A percentile compares a stretch with the other conserved stretches of the same genome.
phyloP scores from a whole-genome alignment of 2,113 vertebrate species.

The Embiotoca jacksoni region DNA sequence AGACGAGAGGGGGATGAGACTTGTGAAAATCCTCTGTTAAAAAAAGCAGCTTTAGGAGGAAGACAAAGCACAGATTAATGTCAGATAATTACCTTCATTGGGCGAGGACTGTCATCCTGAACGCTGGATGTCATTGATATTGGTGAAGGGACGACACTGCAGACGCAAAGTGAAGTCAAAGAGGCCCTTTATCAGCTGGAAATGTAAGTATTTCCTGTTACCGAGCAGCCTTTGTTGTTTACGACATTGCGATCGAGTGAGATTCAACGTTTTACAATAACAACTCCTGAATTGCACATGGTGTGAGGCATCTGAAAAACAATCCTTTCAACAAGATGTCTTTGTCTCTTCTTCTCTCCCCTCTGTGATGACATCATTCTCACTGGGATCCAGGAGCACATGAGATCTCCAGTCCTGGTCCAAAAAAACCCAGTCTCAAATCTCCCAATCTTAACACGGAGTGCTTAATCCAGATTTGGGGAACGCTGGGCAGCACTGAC shows the following conservation, averaged over 20 bases:
- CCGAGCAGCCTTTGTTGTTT: conserved; percentile 55
- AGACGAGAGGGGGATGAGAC: conserved; percentile 75
- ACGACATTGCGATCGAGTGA: conserved; percentile 43
- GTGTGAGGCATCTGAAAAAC: conserved; percentile 49
- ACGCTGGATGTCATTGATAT: conserved; percentile 55
- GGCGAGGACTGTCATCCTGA: conserved; percentile 58
- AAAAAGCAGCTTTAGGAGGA: conserved; percentile 74
- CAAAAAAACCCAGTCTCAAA: conserved; percentile 60
- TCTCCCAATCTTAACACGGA: conserved; percentile 67
- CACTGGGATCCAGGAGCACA: conserved; percentile 70
- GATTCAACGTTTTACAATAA: conserved; percentile 46
- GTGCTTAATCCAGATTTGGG: conserved; percentile 81
- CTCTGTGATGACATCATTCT: conserved; percentile 72
- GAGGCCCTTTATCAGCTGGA: conserved; percentile 47
- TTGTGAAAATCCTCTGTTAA: conserved; percentile 77
- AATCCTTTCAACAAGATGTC: conserved; percentile 66
- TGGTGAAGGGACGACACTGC: conserved; percentile 38
- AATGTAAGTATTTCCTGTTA: conserved; percentile 75
- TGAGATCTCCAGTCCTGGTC: conserved; percentile 63
- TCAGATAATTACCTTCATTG: conserved; percentile 73
- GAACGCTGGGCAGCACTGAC: conserved; percentile 68
- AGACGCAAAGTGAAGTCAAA: conserved; percentile 51
- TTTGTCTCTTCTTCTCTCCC: conserved; percentile 70
- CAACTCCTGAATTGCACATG: conserved; percentile 53
- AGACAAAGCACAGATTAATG: conserved; percentile 78